Evolutionary conservation across 92 coral and sea anemone genomes (phyloP), one percentile per base, ranked within the genome.

Genomic region (Porites evermanni): DNA sequence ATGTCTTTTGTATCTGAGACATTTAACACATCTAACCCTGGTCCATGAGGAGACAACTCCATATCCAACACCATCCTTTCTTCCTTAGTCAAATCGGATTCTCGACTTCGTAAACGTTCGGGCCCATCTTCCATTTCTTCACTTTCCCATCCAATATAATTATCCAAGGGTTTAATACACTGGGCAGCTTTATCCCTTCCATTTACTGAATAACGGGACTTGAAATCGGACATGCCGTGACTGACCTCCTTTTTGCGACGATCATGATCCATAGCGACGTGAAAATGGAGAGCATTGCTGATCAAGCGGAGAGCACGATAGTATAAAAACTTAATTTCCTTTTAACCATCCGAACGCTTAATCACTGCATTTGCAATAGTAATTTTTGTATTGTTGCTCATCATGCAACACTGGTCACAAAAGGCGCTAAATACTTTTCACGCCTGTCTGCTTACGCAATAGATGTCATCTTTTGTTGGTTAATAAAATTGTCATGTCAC

Each of bases 251-350:
- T 32, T 29, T 23, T 80, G 56, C 53, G 26, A 74, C 38, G 77
- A 69, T 53, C 69, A 66, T 67, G 64, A 23, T 32, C 58, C 67
- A 69, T 47, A 56, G 17, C 10, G 77, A 72, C 44, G 56, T 29
- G 24, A 79, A 67, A 24, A 67, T 26, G 47, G 18, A 67, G 72
- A 8, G 72, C 26, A 9, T 10, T 24, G 24, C 61, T 75, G 16
- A 75, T 54, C 26, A n/a, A 19, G 14, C 24, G 29, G 2, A 68
- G 11, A 20, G 67, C 56, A 68, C 67, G 53, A 17, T 56, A 12
- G 68, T 72, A 69, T 69, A 32, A 80, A 56, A 80, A 50, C 8
- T 80, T 80, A 76, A 80, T 80, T 6, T 12, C 29, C 67, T 9
- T 20, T 79, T 67, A 14, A 6, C 61, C 20, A 38, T 23, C 18